Conservation (phyloP, 1,140 invertebrate species). For the Drosophila mayri region DNA sequence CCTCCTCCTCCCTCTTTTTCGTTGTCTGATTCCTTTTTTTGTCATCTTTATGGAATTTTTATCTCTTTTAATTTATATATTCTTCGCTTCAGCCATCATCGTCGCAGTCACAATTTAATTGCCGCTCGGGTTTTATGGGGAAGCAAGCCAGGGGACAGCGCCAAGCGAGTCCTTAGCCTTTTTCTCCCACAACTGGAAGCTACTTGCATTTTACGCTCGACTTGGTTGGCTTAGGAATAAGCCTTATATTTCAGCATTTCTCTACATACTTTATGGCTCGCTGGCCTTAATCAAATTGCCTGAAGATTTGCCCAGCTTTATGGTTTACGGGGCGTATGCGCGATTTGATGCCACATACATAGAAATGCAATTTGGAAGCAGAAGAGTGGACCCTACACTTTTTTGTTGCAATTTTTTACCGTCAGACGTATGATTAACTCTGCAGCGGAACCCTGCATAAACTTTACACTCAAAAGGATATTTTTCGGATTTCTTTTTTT, state of each 20-base stretch:
- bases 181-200: neutral
- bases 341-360: conserved; percentile 56
- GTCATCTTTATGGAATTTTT: conserved; percentile 55
- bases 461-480: conserved; percentile 56
- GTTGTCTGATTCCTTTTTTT: conserved; percentile 21
- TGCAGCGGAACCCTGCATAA: conserved; percentile 42
- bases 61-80: conserved; percentile 62
- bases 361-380: conserved; percentile 42
- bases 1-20: conserved; percentile 8
- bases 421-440: conserved; percentile 61
- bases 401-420: conserved; percentile 40
- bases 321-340: conserved; percentile 61
- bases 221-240: conserved; percentile 57
- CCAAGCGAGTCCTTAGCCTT: conserved; percentile 22
- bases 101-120: conserved; percentile 60
- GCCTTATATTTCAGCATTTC: conserved; percentile 51
- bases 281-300: conserved; percentile 64
- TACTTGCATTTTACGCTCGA: conserved; percentile 31
- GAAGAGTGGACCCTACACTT: conserved; percentile 22
- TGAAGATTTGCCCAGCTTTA: conserved; percentile 17
- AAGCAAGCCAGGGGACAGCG: conserved; percentile 22
- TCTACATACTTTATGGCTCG: conserved; percentile 55
- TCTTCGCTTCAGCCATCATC: conserved; percentile 46
- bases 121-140: conserved; percentile 47
- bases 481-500: conserved; percentile 11